Conservation (phyloP, 1,140 invertebrate species). For the Samia ricini region DNA sequence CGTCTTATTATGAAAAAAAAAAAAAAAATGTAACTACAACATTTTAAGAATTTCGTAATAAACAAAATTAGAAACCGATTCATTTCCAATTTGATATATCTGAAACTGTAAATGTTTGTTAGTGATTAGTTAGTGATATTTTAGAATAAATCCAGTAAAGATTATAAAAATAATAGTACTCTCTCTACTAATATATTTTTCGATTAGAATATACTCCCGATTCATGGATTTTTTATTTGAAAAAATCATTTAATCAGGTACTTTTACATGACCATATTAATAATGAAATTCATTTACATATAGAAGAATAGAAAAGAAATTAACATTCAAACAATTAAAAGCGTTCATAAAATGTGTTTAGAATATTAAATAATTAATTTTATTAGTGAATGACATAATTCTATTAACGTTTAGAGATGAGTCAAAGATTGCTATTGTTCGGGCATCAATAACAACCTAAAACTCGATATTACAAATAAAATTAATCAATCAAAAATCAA, state of each 20-base stretch:
- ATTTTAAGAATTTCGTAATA: background rate
- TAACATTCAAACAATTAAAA: background rate
- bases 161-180: constrained; percentile 1
- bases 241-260: constrained; percentile 66
- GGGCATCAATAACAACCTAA: constrained; percentile 34
- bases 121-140: too few species aligned
- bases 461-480: constrained; percentile 10
- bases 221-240: constrained; percentile 61
- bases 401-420: constrained; percentile 4
- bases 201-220: constrained; percentile 32
- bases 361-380: constrained; percentile 8
- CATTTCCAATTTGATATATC: background rate
- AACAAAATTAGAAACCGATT: too few species aligned
- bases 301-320: background rate
- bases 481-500: constrained; percentile 10
- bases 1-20: background rate
- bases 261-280: constrained; percentile 29
- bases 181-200: background rate
- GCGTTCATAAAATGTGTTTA: constrained; percentile 9
- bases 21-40: background rate
- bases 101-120: background rate
- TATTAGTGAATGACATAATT: constrained; percentile 13
- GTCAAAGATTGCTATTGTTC: constrained; percentile 30
- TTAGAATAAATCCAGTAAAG: too few species aligned
- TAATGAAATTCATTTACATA: constrained; percentile 34